phyloP scores from a whole-genome alignment of 2,797 vertebrate genomes.

The Ciconia nigra region DNA sequence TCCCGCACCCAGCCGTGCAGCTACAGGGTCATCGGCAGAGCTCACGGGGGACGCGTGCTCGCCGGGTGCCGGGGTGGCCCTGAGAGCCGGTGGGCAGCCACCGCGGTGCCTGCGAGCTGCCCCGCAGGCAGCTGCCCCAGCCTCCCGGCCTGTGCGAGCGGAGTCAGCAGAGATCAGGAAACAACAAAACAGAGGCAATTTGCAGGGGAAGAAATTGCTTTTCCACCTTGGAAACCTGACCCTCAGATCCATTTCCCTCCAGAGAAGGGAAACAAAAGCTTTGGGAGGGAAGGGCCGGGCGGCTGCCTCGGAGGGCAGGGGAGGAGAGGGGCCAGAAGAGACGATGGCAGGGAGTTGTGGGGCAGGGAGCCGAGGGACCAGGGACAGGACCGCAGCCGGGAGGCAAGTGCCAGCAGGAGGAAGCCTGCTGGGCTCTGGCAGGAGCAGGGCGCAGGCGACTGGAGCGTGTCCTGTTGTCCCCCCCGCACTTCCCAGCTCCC shows the following conservation, averaged over 20 bases:
- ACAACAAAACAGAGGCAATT: not conserved
- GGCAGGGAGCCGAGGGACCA: not conserved
- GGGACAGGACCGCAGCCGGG: rapidly evolving
- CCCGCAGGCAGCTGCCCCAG: not conserved
- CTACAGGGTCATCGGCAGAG: not conserved
- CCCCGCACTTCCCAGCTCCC: not conserved
- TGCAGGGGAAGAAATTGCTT: not conserved
- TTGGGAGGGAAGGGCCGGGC: not conserved
- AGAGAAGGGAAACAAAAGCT: not conserved
- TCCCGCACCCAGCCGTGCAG: not conserved
- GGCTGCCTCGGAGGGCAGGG: not conserved
- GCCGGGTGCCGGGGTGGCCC: rapidly evolving
- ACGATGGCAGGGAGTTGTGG: not conserved
- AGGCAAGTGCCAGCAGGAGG: not conserved
- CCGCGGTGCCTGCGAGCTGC: not conserved
- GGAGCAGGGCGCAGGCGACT: not conserved
- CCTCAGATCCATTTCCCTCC: not conserved
- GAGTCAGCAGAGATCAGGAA: not conserved
- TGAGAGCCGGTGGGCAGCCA: not conserved
- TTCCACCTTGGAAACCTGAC: not conserved
- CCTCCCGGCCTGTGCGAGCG: not conserved
- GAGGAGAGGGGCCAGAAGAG: not conserved
- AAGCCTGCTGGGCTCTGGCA: not conserved
- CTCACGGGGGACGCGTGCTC: rapidly evolving
- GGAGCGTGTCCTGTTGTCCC: not conserved